Conservation (phyloP, 2,113 vertebrate species). For the Scortum barcoo region DNA sequence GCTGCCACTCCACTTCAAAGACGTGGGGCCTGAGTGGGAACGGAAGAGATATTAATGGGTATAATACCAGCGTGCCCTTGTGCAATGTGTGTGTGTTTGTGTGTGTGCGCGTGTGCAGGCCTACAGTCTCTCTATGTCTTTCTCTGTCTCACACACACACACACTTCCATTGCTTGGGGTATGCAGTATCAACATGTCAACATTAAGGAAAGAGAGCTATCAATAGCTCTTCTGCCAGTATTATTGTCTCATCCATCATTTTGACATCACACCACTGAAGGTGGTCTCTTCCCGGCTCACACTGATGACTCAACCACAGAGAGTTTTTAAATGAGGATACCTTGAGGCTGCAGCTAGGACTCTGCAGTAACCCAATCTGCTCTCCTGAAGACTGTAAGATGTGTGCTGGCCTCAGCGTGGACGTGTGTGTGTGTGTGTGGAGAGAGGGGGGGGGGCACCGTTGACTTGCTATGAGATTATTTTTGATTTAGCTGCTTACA, state of each 20-base stretch:
- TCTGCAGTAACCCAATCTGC: constrained; percentile 71
- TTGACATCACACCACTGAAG: constrained; percentile 62
- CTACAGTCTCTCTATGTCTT: background rate
- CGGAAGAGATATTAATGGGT: constrained; percentile 65
- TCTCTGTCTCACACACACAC: constrained; percentile 30
- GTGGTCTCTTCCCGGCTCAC: constrained; percentile 66
- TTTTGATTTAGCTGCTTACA: constrained; percentile 49
- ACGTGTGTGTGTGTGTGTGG: constrained; percentile 3
- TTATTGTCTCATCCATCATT: constrained; percentile 77
- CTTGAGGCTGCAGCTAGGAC: constrained; percentile 59
- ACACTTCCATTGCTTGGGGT: constrained; percentile 26
- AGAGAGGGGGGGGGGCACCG: constrained; percentile 18
- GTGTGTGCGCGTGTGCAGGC: constrained; percentile 10
- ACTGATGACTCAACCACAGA: constrained; percentile 63
- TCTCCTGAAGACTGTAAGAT: constrained; percentile 57
- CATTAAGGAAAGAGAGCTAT: constrained; percentile 64
- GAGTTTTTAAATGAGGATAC: constrained; percentile 67
- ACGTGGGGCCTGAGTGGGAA: constrained; percentile 55
- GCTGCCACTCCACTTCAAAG: constrained; percentile 73
- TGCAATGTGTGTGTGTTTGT: constrained; percentile 8
- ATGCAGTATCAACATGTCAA: constrained; percentile 58
- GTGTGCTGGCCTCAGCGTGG: constrained; percentile 51
- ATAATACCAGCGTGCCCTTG: constrained; percentile 54
- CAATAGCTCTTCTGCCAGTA: constrained; percentile 69
- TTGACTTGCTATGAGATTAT: constrained; percentile 62